Evolutionary conservation across 2,888 invertebrate species (phyloP).

Genomic region (Cistogaster globosa): DNA sequence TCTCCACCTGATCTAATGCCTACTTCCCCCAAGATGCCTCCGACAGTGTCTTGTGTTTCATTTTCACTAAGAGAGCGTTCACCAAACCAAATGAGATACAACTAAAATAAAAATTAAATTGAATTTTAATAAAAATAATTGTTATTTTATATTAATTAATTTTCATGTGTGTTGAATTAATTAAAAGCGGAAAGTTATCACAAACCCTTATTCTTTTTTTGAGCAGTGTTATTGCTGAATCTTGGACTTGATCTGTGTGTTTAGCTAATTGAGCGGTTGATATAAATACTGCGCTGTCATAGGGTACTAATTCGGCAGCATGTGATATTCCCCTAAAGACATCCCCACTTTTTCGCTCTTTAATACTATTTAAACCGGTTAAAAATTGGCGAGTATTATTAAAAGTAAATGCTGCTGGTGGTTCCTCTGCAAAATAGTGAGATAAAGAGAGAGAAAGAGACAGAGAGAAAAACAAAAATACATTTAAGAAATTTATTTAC

Average conservation of each 20-base stretch:
- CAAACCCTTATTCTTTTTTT: slow-evolving; percentile 83
- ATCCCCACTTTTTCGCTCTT: slow-evolving; percentile 83
- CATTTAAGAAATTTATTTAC: not conserved
- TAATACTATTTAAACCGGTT: slow-evolving; percentile 82
- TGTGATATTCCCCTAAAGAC: slow-evolving; percentile 86
- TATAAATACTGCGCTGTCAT: slow-evolving; percentile 86
- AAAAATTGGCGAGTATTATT: slow-evolving; percentile 82
- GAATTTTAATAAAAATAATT: not conserved
- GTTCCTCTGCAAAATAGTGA: slow-evolving; percentile 74
- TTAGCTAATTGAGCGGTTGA: slow-evolving; percentile 85
- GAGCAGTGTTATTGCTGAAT: slow-evolving; percentile 82
- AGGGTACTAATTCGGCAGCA: slow-evolving; percentile 86
- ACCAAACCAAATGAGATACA: slow-evolving; percentile 84
- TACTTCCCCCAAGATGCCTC: slow-evolving; percentile 83
- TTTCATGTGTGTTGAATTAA: not conserved
- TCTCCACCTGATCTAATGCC: slow-evolving; percentile 83
- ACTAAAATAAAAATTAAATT: slow-evolving; percentile 76
- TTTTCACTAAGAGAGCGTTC: slow-evolving; percentile 81
- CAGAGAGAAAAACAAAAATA: not conserved
- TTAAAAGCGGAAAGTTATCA: not conserved
- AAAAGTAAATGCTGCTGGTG: slow-evolving; percentile 81
- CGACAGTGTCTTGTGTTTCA: slow-evolving; percentile 82
- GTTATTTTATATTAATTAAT: not conserved
- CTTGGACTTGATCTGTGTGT: slow-evolving; percentile 84
- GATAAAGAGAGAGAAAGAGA: not conserved